Base-by-base conservation (phyloP, 2,113 vertebrate species). In the Passer domesticus region DNA sequence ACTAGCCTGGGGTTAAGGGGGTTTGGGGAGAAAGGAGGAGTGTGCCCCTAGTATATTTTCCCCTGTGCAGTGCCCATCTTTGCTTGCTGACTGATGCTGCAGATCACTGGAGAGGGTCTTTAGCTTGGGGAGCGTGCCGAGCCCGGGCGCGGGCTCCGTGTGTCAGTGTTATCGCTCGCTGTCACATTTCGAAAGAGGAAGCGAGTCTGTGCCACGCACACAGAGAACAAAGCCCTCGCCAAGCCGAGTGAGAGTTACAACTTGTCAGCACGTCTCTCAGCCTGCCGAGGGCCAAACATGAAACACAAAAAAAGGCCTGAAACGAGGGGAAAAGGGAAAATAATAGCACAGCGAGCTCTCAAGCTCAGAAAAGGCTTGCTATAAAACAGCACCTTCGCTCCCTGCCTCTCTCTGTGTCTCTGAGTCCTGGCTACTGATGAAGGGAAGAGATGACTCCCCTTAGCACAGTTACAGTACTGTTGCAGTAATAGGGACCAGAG, bases 201-300 rank as follows among this genome's bases (percentile, higher is more conserved):
- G 85, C 59, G 0, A 87, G 84, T 69, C 92, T 81, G 68, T 89
- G 86, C 91, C 75, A 62, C 3, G 72, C 85, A 78, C 9, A 2
- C 82, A 91, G 72, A 95, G 95, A 95, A 94, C 94, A 94, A 95
- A 95, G 93, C 49, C 89, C 88, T 90, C 11, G 3, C 69, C 19
- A 91, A 94, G 80, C 78, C 9, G 47, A 91, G 70, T 80, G 91
- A 92, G 79, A 96, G 93, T 81, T 96, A 90, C 91, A 95, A 74
- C 82, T 92, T 96, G 87, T 95, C 96, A 96, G 94, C 92, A 91
- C 3, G 58, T 96, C 95, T 92, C 92, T 89, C 96, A 92, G 87
- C 78, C 96, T 75, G 91, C 92, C 53, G 28, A 96, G 87, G 94
- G 92, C 92, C 96, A 97, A 96, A 94, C 77, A 91, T 89, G 89